phyloP scores from a whole-genome alignment of 1,140 invertebrate genomes.

The Hetaerina americana region DNA sequence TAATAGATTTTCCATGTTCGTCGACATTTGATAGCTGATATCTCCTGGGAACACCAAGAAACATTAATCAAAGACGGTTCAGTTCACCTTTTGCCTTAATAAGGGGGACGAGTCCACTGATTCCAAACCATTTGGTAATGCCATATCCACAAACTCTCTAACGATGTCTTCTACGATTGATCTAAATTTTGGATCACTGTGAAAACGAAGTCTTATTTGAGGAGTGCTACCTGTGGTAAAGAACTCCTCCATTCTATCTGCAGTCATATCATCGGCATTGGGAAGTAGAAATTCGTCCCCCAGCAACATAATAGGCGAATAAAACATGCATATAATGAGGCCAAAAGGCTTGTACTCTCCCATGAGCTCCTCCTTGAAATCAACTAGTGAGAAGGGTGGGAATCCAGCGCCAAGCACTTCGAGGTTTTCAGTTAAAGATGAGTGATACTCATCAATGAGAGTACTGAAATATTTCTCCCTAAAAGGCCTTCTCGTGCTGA shows the following conservation, averaged over 20 bases:
- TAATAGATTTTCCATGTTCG: too few species aligned
- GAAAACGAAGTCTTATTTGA: neutral
- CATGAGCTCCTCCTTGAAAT: neutral
- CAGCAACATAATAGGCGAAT: neutral
- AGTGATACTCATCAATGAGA: neutral
- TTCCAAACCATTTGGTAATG: neutral
- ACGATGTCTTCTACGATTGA: neutral
- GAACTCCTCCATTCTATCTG: neutral
- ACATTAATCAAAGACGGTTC: too few species aligned
- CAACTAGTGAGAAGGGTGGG: neutral
- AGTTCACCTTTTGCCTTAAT: neutral
- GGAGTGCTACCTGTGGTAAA: neutral
- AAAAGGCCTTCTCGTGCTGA: neutral
- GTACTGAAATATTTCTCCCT: neutral
- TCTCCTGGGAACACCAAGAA: too few species aligned
- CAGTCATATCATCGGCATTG: neutral
- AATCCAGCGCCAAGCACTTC: neutral
- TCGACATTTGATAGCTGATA: too few species aligned
- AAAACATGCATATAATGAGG: neutral
- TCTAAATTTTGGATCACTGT: neutral
- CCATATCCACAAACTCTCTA: neutral
- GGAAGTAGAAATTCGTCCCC: neutral
- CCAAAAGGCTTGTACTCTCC: neutral
- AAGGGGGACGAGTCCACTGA: neutral
- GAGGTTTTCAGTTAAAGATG: neutral